Percentiles rank a stretch among this genome's conserved stretches.
phyloP scores from a whole-genome alignment of 2,888 invertebrate species.

The Sinohyriopsis cumingii region DNA sequence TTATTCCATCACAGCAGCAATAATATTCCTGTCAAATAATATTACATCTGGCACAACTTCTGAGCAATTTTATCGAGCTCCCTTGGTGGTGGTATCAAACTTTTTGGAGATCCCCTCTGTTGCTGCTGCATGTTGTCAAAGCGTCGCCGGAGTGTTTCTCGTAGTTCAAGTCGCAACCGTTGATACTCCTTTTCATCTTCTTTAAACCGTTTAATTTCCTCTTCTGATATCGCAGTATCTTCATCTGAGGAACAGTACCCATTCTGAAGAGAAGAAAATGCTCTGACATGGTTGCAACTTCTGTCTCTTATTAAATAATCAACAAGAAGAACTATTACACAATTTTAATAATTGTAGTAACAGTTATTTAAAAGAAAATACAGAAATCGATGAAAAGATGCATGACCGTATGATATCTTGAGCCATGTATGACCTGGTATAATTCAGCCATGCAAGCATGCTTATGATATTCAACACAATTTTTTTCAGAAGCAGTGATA shows the following conservation, averaged over 20 bases:
- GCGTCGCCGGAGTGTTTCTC: constrained; percentile 86
- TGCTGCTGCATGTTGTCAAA: constrained; percentile 76
- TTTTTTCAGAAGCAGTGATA: no score
- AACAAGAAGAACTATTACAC: no score
- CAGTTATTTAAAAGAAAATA: no score
- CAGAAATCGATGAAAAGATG: no score
- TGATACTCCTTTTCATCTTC: constrained; percentile 85
- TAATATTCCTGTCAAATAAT: not conserved
- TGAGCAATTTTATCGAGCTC: constrained; percentile 14
- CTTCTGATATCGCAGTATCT: constrained; percentile 83
- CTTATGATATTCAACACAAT: no score
- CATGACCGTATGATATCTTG: no score
- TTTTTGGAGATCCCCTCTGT: constrained; percentile 27
- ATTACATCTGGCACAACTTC: constrained; percentile 22
- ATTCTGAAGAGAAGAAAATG: constrained; percentile 69
- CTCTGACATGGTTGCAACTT: not conserved
- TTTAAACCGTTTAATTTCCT: constrained; percentile 90
- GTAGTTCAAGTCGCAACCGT: constrained; percentile 85
- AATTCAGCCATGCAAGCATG: no score
- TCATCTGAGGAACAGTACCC: constrained; percentile 80
- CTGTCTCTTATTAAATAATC: no score
- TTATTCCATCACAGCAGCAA: no score
- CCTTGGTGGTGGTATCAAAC: not conserved
- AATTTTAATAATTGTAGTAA: no score
- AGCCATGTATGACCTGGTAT: no score